Conservation (phyloP, 1,140 invertebrate genomes). For the Danaus plexippus region DNA sequence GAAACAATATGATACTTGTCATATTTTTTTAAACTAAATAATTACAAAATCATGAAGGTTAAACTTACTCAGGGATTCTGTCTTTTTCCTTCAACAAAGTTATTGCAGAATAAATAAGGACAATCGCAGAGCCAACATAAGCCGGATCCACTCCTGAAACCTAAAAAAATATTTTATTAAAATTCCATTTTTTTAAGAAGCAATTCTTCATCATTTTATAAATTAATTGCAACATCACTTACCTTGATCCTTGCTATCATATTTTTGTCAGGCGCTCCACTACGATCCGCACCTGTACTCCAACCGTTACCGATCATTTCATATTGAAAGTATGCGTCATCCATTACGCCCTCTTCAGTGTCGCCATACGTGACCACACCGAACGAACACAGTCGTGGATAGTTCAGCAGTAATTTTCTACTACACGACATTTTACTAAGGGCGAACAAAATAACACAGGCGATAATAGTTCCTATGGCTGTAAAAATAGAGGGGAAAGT, state of each 20-base stretch:
- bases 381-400: slow-evolving; percentile 37
- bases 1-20: slow-evolving; percentile 24
- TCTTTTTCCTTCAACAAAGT: slow-evolving; percentile 82
- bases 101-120: slow-evolving; percentile 79
- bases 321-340: slow-evolving; percentile 77
- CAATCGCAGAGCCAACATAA: slow-evolving; percentile 85
- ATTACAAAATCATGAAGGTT: not conserved
- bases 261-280: slow-evolving; percentile 77
- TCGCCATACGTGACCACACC: slow-evolving; percentile 80
- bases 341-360: slow-evolving; percentile 73
- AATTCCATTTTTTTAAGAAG: not conserved
- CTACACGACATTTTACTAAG: slow-evolving; percentile 78
- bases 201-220: not conserved
- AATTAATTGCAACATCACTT: not conserved
- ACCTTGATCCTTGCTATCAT: slow-evolving; percentile 75
- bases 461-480: slow-evolving; percentile 69
- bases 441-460: slow-evolving; percentile 76
- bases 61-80: slow-evolving; percentile 81
- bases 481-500: slow-evolving; percentile 65
- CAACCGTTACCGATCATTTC: slow-evolving; percentile 85
- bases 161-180: slow-evolving; percentile 18
- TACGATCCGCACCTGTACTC: slow-evolving; percentile 77
- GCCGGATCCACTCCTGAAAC: slow-evolving; percentile 79
- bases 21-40: not conserved
- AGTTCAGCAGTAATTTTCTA: slow-evolving; percentile 77